Base-by-base conservation (phyloP, 2,888 invertebrate genomes). In the Campoletis raptor region DNA sequence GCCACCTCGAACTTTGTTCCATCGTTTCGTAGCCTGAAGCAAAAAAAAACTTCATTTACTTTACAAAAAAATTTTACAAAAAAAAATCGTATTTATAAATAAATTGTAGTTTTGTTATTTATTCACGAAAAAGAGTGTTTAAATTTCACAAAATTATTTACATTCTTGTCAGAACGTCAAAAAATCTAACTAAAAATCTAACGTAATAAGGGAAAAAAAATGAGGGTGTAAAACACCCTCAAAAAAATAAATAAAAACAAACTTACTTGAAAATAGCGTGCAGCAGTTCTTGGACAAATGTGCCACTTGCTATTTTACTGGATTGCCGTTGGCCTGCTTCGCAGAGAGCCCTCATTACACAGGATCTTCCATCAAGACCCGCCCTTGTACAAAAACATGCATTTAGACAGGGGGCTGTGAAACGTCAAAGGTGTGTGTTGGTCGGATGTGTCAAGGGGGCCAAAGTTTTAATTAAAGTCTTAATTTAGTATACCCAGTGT, bases 301-400 rank as follows among this genome's bases (percentile, higher is more conserved):
- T 92, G 42, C 94, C 93, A 54, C 83, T 91, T 45, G 92, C 93
- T 86, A 93, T 88, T 83, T 92, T 88, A 57, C 87, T 84, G 15
- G 90, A 88, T 84, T 91, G 90, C 85, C 96, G 95, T 88, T 96
- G 96, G 0, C 96, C 96, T 8, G 97, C 96, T 92, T 97, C 97
- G 93, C 97, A 97, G 0, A 97, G 94, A 0, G 97, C 96, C 88
- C 96, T 96, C 89, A 97, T 94, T 83, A 97, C 95, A 92, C 97
- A 97, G 52, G 96, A 95, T 85, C 96, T 95, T 0, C 97, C 97
- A 90, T 96, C 95, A 91, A 97, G 96, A 0, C 97, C 97, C 95
- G 96, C 96, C 84, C 97, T 97, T 54, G 48, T 81, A 73, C 21
- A n/a, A 36, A 30, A 52, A 48, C 36, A 52, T n/a, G 37, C n/a